Conservation (phyloP, 1,140 invertebrate genomes). For the Drosophila sturtevanti region DNA sequence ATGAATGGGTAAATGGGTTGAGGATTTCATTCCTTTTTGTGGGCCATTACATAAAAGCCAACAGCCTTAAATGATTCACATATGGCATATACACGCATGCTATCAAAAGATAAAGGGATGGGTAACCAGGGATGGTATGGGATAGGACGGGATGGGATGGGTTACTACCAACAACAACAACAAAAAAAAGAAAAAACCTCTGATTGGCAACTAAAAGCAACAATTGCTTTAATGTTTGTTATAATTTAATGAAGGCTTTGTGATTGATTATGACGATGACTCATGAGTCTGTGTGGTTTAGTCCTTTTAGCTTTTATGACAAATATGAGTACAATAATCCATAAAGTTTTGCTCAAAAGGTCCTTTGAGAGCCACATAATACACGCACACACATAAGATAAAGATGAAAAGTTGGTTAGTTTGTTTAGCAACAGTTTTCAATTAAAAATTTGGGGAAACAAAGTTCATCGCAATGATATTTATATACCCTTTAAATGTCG, state of each 20-base stretch:
- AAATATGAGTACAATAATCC: not conserved
- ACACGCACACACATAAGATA: conserved; percentile 9
- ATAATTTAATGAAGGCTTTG: not conserved
- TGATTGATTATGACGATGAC: conserved; percentile 7
- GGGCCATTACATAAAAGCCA: not conserved
- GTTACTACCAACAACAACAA: no score
- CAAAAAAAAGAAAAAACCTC: no score
- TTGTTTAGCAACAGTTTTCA: conserved; percentile 27
- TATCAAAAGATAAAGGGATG: not conserved
- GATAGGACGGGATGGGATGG: no score
- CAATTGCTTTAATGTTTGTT: not conserved
- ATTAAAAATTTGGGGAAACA: conserved; percentile 12
- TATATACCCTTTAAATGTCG: not conserved
- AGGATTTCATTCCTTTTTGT: conserved; percentile 1
- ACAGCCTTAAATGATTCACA: conserved; percentile 6
- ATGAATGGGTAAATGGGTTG: no score
- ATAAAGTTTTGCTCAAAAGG: not conserved
- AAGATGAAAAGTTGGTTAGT: conserved; percentile 15
- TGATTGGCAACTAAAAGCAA: not conserved
- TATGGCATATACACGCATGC: not conserved
- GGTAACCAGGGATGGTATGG: no score
- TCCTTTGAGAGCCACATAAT: conserved; percentile 6
- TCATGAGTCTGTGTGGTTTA: not conserved
- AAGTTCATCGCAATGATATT: not conserved
- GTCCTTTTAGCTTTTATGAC: not conserved